A percentile compares a stretch with the other conserved stretches of the same genome.
These are phyloP conservation scores for Talpa occidentalis DNA, from an alignment of 2,113 vertebrate genomes.

Conservation along the genomic window DNA sequence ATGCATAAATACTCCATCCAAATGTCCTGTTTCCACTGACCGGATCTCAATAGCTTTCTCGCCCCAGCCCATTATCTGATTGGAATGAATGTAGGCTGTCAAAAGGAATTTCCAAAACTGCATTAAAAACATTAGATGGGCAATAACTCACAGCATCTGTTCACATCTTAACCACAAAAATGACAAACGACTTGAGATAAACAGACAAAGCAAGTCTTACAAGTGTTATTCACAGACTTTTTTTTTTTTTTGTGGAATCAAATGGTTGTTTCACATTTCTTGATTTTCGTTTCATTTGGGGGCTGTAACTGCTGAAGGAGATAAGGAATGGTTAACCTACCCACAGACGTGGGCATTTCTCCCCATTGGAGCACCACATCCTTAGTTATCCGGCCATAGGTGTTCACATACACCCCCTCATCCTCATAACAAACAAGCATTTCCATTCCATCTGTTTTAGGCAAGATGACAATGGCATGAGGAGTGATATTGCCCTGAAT, in stretches of 20 bases:
- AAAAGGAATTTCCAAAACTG: conserved; percentile 85
- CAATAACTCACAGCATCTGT: conserved; percentile 77
- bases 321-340: conserved; percentile 90
- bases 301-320: conserved; percentile 71
- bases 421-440: conserved; percentile 99
- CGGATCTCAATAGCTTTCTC: conserved; percentile 99
- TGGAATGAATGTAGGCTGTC: conserved; percentile 99
- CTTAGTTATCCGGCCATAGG: conserved; percentile 99
- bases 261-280: conserved; percentile 81
- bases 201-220: conserved; percentile 76
- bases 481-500: conserved; percentile 99
- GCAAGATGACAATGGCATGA: conserved; percentile 99
- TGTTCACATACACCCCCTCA: conserved; percentile 99
- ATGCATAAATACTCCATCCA: conserved; percentile 99
- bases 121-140: conserved; percentile 81
- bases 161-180: conserved; percentile 84
- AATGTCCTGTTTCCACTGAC: conserved; percentile 99
- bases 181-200: conserved; percentile 80
- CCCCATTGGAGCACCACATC: conserved; percentile 99
- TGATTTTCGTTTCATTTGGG: conserved; percentile 72
- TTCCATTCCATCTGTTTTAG: conserved; percentile 99
- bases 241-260: conserved; percentile 67
- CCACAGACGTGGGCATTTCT: conserved; percentile 99
- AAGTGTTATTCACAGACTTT: conserved; percentile 77
- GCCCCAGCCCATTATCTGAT: conserved; percentile 99